A percentile compares a stretch with the other conserved stretches of the same genome.
phyloP scores from a whole-genome alignment of 2,888 invertebrate species.

The Rhopalosiphum nymphaeae region DNA sequence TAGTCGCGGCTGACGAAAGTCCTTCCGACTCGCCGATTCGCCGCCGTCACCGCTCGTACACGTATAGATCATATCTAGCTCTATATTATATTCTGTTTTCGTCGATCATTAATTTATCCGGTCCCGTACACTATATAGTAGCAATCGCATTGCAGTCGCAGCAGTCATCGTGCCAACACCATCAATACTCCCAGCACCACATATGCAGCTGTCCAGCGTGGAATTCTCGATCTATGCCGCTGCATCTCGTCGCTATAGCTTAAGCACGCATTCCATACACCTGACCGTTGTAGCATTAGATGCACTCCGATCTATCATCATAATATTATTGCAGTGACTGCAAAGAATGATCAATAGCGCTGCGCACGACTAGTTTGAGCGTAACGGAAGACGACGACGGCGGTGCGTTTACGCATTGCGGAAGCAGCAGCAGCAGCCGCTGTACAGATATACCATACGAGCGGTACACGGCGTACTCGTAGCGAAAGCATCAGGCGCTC shows the following conservation, averaged over 20 bases:
- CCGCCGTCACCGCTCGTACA: slow-evolving; percentile 15
- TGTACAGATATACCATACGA: neutral
- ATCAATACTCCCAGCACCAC: neutral
- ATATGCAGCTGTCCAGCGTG: neutral
- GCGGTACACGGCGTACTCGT: neutral
- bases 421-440: slow-evolving; percentile 52
- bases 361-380: slow-evolving; percentile 1
- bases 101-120: slow-evolving; percentile 29
- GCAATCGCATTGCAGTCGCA: slow-evolving; percentile 30
- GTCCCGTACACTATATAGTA: slow-evolving; percentile 10
- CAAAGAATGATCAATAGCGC: neutral
- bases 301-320: neutral
- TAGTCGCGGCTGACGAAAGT: slow-evolving; percentile 36
- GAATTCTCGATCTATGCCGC: neutral
- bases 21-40: slow-evolving; percentile 36
- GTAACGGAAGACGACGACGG: neutral
- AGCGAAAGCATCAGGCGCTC: neutral
- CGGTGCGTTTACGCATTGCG: neutral
- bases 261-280: no score
- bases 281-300: neutral
- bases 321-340: neutral
- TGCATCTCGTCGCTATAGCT: neutral
- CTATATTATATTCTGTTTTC: slow-evolving; percentile 13
- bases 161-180: slow-evolving; percentile 22
- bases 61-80: slow-evolving; percentile 41